Evolutionary conservation across 2,113 vertebrate species (phyloP).

Genomic region (Natator depressus): DNA sequence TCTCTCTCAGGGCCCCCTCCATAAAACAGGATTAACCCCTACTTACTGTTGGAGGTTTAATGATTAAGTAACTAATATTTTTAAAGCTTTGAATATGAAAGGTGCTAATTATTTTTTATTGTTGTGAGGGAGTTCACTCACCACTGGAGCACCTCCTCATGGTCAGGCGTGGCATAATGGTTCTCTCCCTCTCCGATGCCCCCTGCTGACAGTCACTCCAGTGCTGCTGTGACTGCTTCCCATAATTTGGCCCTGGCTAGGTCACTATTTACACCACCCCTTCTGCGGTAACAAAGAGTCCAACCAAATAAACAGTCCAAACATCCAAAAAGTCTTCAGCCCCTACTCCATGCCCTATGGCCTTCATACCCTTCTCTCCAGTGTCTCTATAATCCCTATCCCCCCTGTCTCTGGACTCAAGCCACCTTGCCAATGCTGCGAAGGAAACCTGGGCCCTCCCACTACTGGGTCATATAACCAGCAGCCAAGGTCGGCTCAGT

Average conservation of each 20-base stretch:
- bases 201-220: no score
- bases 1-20: neutral
- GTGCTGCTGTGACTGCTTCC: neutral
- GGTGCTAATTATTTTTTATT: neutral
- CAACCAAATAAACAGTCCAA: neutral
- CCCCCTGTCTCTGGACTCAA: neutral
- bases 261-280: neutral
- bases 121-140: neutral
- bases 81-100: neutral
- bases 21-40: neutral
- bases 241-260: neutral
- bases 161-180: no score
- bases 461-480: neutral
- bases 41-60: neutral
- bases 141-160: neutral
- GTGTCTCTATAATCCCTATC: neutral
- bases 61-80: neutral
- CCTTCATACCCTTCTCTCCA: neutral
- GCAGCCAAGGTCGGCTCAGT: neutral
- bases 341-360: neutral
- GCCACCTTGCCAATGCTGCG: neutral
- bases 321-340: neutral
- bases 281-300: neutral
- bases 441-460: neutral
- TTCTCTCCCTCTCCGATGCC: neutral